Base-by-base conservation (phyloP, 2,888 invertebrate genomes). In the Lithophane ornitopus region DNA sequence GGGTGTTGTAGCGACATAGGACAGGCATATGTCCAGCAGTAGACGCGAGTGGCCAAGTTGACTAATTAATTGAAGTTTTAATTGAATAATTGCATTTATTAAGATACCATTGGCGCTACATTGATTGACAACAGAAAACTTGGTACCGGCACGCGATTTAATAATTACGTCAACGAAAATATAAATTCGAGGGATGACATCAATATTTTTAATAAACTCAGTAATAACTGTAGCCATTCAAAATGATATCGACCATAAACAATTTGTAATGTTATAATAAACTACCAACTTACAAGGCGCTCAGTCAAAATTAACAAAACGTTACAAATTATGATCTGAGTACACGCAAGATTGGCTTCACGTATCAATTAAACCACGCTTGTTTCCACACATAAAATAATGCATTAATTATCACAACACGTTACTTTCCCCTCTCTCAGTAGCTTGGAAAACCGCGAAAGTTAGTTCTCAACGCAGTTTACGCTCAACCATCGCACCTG, bases 391-490 rank as follows among this genome's bases (percentile, higher is more conserved):
- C 89, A 89, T 92, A 91, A 93, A 94, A 92, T 93, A 92, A 93
- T 92, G 92, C 90, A 92, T 94, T 94, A 95, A 95, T 95, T 94
- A 94, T 90, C 90, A 89, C 89, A 91, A 90, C 90, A 91, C 88
- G 92, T 92, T 93, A 95, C 95, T 95, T 96, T 95, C 95, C 94
- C 95, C 94, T 92, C 93, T 94, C 92, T 92, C 84, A 87, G 85
- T 80, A 87, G 85, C 88, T 93, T 93, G 95, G 95, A 95, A 95
- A 95, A 95, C 92, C 81, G 95, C 94, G 95, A 95, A 94, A 95
- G 95, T 93, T 93, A 93, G 91, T 92, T 89, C 88, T 88, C 87
- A 81, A 87, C 89, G 89, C 90, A 91, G 90, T 92, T 90, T 88
- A 89, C 92, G 90, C 90, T 92, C 91, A 91, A 89, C 91, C 88